Evolutionary conservation across 2,113 vertebrate genomes (phyloP), one percentile per base, ranked within the genome.

Genomic region (Potamarius usumacintae): DNA sequence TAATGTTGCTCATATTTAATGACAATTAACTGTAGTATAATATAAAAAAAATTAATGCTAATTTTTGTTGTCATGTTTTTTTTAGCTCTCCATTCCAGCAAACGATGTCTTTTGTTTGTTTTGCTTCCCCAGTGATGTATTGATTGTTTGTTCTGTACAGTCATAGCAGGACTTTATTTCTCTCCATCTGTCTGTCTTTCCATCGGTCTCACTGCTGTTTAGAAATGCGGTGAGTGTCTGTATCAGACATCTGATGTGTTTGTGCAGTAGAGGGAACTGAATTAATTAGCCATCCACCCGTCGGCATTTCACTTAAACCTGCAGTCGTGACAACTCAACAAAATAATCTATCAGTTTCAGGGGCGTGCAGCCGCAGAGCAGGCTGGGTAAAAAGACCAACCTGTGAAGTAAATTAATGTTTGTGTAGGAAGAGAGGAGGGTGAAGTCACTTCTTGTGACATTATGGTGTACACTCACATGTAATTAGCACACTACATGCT

Each of bases 281-380:
- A 92, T 93, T 88, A 93, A 93, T 94, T 91, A 93, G 86, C 85
- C 85, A 86, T 88, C 78, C 62, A 87, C 88, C 92, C 90, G 87
- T 87, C 92, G 86, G 91, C 92, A 85, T 89, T 85, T 86, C 67
- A 18, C 20, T 88, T 89, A 90, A 85, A 91, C 89, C 86, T 78
- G 60, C 71, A 91, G 88, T 89, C 30, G 25, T 12, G 87, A 80
- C 82, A 91, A 93, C 90, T 90, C 84, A 71, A 1, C n/a, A 71
- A 88, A 81, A 91, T 89, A 87, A 92, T 92, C 84, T 88, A 85
- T 85, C 71, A 85, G 84, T 87, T 92, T 87, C 58, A 76, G 83
- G 62, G 22, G 88, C 58, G 34, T 58, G 67, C 65, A 48, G 86
- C 71, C 69, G 34, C 53, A 62, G 78, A 79, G 53, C 87, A 86